Base-by-base conservation (phyloP, 1,140 invertebrate genomes). In the Psix sp. region DNA sequence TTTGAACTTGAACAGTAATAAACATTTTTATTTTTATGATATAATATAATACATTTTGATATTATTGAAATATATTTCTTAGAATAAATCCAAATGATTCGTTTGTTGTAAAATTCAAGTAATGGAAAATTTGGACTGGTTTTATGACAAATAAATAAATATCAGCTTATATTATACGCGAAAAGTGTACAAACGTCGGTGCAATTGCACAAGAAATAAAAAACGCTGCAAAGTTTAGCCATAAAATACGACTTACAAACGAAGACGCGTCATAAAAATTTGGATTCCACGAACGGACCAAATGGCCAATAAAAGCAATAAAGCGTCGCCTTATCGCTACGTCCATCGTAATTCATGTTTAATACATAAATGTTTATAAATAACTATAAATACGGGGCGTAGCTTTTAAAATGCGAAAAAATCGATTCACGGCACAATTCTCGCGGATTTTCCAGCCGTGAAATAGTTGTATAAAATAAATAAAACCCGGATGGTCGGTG, bases 241-340 rank as follows among this genome's bases (percentile, higher is more conserved):
- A 13, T 66, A 43, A 60, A 59, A 60, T 60, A 60, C 39, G 40
- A 46, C 54, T 43, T 68, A 68, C 54, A 60, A 52, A 60, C 39
- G 46, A 59, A 59, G 54, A 68, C 20, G 45, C 31, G 54, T 46
- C 39, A 68, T 68, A 68, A 68, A 60, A 51, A 60, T 68, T 68
- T 59, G 49, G 46, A 68, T 68, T 52, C 46, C 51, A 52, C 52
- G 63, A 57, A 66, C 35, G 51, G 36, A 57, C 39, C 40, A 13
- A 59, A 59, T 13, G 52, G 39, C 21, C 45, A 38, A 67, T 67
- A 59, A 57, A 51, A 36, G 16, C 21, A 16, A 54, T 39, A 65
- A 65, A 54, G 16, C 21, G 20, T 33, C 16, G 15, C 35, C 46
- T 65, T 65, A 52, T 49, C 40, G 33, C 9, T 4, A 11, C 13